Percentiles rank a stretch among this genome's conserved stretches.
These are phyloP conservation scores for Branchipolynoe longqiensis DNA, from an alignment of 2,888 invertebrate species.

Conservation along the genomic window DNA sequence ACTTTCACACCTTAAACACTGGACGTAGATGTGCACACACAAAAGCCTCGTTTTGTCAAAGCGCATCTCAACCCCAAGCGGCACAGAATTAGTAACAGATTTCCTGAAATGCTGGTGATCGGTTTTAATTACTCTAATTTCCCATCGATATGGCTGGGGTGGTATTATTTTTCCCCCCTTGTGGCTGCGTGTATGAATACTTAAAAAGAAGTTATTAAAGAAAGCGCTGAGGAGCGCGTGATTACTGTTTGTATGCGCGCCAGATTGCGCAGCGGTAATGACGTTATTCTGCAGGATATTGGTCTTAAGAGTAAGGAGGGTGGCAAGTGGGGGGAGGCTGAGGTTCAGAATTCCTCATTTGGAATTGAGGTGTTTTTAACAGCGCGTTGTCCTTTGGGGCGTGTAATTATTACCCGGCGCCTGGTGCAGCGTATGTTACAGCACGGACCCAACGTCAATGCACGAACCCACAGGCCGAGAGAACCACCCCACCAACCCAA, in stretches of 20 bases:
- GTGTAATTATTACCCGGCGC: too few relatives aligned
- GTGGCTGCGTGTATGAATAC: not conserved
- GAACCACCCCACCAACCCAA: too few relatives aligned
- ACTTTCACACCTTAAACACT: too few relatives aligned
- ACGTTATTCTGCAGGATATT: conserved; percentile 29
- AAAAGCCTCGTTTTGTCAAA: too few relatives aligned
- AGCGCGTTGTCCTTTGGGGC: too few relatives aligned
- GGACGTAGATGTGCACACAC: too few relatives aligned
- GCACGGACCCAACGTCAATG: too few relatives aligned
- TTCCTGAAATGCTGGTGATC: conserved; percentile 50
- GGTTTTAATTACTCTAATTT: conserved; percentile 52
- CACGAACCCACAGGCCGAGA: too few relatives aligned
- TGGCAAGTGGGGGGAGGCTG: not conserved
- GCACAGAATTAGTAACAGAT: conserved; percentile 30
- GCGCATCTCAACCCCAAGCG: not conserved
- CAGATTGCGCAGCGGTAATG: conserved; percentile 7
- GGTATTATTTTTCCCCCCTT: not conserved
- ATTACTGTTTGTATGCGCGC: not conserved
- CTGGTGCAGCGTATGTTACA: too few relatives aligned
- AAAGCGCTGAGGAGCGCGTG: not conserved
- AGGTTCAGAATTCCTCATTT: not conserved
- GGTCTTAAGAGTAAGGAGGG: conserved; percentile 23
- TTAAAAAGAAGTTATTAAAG: too few relatives aligned
- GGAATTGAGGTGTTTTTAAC: too few relatives aligned
- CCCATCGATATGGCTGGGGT: not conserved